These are phyloP conservation scores for Pocillopora verrucosa DNA, from an alignment of 64 coral and sea anemone species.

Conservation along the genomic window DNA sequence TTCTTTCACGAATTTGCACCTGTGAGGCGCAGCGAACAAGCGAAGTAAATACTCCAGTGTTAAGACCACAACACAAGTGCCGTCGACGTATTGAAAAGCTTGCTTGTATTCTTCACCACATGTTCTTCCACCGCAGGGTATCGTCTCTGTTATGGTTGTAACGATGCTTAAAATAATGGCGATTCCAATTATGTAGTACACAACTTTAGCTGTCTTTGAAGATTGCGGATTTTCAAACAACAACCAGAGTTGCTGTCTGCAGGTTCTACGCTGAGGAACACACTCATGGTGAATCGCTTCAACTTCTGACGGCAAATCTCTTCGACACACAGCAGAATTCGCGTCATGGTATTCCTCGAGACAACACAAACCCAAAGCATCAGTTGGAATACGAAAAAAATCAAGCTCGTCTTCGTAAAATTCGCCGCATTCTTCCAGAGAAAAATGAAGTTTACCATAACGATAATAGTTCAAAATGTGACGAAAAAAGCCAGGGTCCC, in stretches of 20 bases:
- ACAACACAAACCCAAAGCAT: slow-evolving; percentile 70
- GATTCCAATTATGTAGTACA: slow-evolving; percentile 62
- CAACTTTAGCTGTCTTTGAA: slow-evolving; percentile 51
- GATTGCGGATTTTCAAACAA: slow-evolving; percentile 80
- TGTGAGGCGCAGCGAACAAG: slow-evolving; percentile 67
- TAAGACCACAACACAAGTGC: slow-evolving; percentile 71
- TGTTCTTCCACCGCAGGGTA: slow-evolving; percentile 72
- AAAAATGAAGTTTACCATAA: slow-evolving; percentile 80
- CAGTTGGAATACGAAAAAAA: slow-evolving; percentile 79
- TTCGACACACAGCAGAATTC: too few relatives aligned
- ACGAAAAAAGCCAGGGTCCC: slow-evolving; percentile 82
- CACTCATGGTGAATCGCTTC: slow-evolving; percentile 28
- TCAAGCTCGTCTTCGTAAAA: slow-evolving; percentile 78
- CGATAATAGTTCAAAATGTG: slow-evolving; percentile 92
- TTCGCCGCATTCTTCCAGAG: slow-evolving; percentile 76
- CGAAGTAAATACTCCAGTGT: slow-evolving; percentile 88
- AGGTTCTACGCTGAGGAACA: slow-evolving; percentile 28
- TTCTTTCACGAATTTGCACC: slow-evolving; percentile 70
- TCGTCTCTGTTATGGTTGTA: slow-evolving; percentile 81
- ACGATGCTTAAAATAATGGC: slow-evolving; percentile 84
- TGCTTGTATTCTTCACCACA: slow-evolving; percentile 65
- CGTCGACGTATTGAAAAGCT: slow-evolving; percentile 68
- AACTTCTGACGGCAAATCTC: neutral
- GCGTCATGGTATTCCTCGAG: slow-evolving; percentile 77
- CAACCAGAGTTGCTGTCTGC: slow-evolving; percentile 69